Evolutionary conservation across 2,113 vertebrate genomes (phyloP), one percentile per base, ranked within the genome.

Genomic region (Picathartes gymnocephalus): DNA sequence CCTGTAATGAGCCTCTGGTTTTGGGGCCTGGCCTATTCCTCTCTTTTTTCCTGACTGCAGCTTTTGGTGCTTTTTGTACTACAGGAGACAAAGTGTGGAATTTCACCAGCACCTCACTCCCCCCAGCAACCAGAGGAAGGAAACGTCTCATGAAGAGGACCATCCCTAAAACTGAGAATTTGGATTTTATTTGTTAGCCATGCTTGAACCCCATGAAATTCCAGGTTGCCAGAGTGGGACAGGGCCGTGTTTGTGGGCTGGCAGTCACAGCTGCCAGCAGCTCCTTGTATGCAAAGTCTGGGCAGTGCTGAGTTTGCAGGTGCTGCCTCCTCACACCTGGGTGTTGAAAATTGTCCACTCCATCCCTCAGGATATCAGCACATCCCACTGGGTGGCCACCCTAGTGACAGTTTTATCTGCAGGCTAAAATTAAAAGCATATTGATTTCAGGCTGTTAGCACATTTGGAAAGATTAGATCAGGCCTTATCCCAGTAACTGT

Each of bases 361-460:
- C 31, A 2, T 11, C 42, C 56, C 8, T 74, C 71, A 45, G 85
- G 76, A 42, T 62, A 77, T 78, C 88, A 66, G 79, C 69, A 23
- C 2, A 4, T 66, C 74, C 39, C 14, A 5, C 22, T 30, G 82
- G 64, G 25, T 50, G 88, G 30, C 85, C 81, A 11, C 40, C 4
- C 8, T 19, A 53, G 64, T 4, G 85, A 18, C 31, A 86, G 47
- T 33, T 92, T 92, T 94, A 94, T 78, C 90, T 86, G 44, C 57
- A 48, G n/a, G 40, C 81, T 92, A 71, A 81, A 71, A 81, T 45
- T 92, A 81, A 40, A 81, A 71, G 60, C 20, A 13, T 74, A 53
- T 96, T 94, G 15, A 93, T 95, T 88, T 83, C 80, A 79, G 88
- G 68, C 61, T 88, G 60, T 92, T 94, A 74, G 61, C 76, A 71